Evolutionary conservation across 1,140 invertebrate species (phyloP).

Genomic region (Calliopsis andreniformis): DNA sequence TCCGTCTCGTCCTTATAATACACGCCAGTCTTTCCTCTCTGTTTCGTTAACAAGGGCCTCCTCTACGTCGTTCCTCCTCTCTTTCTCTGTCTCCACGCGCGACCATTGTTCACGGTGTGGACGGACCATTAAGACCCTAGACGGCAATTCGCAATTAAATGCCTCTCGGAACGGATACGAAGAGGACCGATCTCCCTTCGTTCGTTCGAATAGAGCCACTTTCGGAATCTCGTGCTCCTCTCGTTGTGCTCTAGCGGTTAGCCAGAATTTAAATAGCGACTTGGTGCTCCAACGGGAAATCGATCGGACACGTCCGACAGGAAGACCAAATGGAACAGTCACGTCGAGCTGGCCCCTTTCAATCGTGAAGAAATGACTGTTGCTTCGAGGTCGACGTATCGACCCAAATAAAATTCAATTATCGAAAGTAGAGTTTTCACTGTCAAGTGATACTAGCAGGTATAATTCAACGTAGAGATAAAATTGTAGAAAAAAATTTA

Average conservation of each 20-base stretch:
- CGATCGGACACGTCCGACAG: background rate
- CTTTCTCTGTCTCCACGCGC: slow-evolving; percentile 7
- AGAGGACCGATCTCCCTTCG: background rate
- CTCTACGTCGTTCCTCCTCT: background rate
- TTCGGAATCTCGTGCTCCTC: background rate
- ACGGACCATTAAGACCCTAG: slow-evolving; percentile 60
- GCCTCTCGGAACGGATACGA: slow-evolving; percentile 50
- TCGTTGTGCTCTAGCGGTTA: background rate
- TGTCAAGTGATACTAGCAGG: too few species aligned
- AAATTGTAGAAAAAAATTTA: too few species aligned
- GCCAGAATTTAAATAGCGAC: slow-evolving; percentile 20
- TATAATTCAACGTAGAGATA: too few species aligned
- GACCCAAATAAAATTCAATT: too few species aligned
- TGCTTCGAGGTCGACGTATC: background rate
- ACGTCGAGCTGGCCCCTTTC: too few species aligned
- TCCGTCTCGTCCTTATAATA: slow-evolving; percentile 18
- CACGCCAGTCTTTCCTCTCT: background rate
- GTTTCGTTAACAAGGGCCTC: background rate
- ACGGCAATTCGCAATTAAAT: slow-evolving; percentile 61
- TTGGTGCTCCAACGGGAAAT: slow-evolving; percentile 1
- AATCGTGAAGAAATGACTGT: background rate
- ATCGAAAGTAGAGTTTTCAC: too few species aligned
- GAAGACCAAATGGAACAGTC: background rate
- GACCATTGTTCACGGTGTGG: slow-evolving; percentile 51
- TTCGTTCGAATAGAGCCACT: slow-evolving; percentile 27